These are phyloP conservation scores for Ptyas mucosa DNA, from an alignment of 2,113 vertebrate species.

Conservation along the genomic window DNA sequence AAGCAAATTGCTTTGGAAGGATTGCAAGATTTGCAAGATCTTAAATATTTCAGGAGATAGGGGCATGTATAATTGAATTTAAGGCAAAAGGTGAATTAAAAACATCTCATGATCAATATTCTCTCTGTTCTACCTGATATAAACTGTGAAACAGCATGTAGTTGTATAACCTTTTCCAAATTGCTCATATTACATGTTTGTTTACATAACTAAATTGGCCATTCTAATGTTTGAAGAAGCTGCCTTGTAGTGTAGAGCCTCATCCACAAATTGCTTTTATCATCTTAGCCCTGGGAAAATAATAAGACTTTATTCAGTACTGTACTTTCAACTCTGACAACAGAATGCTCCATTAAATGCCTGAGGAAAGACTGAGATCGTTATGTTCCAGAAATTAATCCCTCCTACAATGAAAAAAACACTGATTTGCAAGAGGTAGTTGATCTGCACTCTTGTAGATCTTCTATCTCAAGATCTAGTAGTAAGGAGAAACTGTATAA, in stretches of 20 bases:
- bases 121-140: conserved; percentile 27
- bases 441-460: conserved; percentile 34
- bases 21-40: not conserved
- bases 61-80: not conserved
- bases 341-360: conserved; percentile 69
- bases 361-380: conserved; percentile 66
- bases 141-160: conserved; percentile 42
- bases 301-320: not conserved
- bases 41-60: not conserved
- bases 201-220: conserved; percentile 58
- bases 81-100: not conserved
- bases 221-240: conserved; percentile 57
- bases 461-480: conserved; percentile 17
- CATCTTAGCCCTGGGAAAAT: not conserved
- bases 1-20: fast-evolving
- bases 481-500: not conserved
- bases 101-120: not conserved
- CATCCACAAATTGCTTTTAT: not conserved
- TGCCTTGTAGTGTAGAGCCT: not conserved
- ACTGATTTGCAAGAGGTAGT: conserved; percentile 52
- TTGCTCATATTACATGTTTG: conserved; percentile 44
- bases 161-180: conserved; percentile 48
- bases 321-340: conserved; percentile 17
- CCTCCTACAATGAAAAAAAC: conserved; percentile 49
- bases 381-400: conserved; percentile 61